A percentile compares a stretch with the other conserved stretches of the same genome.
Conservation (phyloP, 1,140 invertebrate species). For the Brachionus manjavacas region DNA sequence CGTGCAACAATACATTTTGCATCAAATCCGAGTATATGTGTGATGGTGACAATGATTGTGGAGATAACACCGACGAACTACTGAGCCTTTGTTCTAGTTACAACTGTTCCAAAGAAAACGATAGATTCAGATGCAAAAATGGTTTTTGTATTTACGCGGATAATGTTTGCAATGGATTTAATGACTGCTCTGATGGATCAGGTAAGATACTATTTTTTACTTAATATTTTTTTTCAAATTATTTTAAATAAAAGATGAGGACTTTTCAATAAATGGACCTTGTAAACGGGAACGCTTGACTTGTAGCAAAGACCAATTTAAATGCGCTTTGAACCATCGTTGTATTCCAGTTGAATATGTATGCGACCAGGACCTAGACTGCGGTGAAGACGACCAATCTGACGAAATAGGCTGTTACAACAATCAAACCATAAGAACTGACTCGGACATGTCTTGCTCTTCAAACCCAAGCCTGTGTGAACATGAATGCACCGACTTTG, state of each 20-base stretch:
- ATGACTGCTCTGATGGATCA: constrained; percentile 58
- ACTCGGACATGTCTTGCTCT: neutral
- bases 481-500: neutral
- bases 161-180: constrained; percentile 81
- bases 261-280: constrained; percentile 2
- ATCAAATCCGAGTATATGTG: constrained; percentile 58
- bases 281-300: neutral
- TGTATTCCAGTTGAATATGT: constrained; percentile 33
- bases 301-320: neutral
- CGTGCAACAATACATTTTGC: constrained; percentile 67
- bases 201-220: no score
- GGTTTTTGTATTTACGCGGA: constrained; percentile 87
- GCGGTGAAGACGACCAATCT: constrained; percentile 5
- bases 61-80: constrained; percentile 70
- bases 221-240: neutral
- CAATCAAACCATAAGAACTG: neutral
- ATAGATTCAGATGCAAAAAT: constrained; percentile 50
- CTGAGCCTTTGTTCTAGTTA: constrained; percentile 4
- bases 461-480: neutral
- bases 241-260: neutral
- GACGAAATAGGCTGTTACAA: constrained; percentile 28
- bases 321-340: neutral
- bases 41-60: constrained; percentile 85
- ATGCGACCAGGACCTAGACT: constrained; percentile 25
- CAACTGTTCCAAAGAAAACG: constrained; percentile 18